A percentile compares a stretch with the other conserved stretches of the same genome.
phyloP scores from a whole-genome alignment of 2,113 vertebrate genomes.

The Gymnarchus niloticus region DNA sequence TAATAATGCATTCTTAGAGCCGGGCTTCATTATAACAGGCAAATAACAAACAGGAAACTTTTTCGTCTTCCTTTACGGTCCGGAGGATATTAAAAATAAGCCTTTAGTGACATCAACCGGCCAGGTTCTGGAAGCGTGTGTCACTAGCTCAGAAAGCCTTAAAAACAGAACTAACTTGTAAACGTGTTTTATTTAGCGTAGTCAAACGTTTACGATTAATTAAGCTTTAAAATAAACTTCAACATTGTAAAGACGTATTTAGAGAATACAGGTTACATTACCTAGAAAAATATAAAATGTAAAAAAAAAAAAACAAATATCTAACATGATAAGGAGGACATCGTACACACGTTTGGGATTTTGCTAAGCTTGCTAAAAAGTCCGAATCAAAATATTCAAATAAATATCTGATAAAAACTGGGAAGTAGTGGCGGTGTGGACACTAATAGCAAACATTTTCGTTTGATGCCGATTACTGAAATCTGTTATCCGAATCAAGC shows the following conservation, averaged over 20 bases:
- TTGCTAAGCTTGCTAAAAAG: no score
- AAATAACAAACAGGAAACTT: neutral
- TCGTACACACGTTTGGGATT: neutral
- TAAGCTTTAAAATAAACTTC: no score
- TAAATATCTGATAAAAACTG: no score
- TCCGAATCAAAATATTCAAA: no score
- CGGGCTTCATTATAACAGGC: neutral
- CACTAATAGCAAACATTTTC: constrained; percentile 27
- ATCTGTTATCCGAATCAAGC: constrained; percentile 61
- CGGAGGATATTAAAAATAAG: neutral
- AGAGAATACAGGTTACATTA: no score
- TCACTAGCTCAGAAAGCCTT: neutral
- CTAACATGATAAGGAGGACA: neutral
- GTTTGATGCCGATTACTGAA: constrained; percentile 30
- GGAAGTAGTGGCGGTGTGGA: neutral
- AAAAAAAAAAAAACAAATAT: neutral
- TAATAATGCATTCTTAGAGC: neutral
- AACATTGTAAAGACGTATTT: no score
- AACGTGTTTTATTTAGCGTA: no score
- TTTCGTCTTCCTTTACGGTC: neutral
- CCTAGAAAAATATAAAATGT: no score
- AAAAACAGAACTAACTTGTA: neutral
- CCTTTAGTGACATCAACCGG: neutral
- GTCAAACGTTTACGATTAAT: no score
- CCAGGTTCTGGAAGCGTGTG: neutral